Percentiles rank a stretch among this genome's conserved stretches.
phyloP scores from a whole-genome alignment of 1,140 invertebrate species.

The Brachionus rubens region DNA sequence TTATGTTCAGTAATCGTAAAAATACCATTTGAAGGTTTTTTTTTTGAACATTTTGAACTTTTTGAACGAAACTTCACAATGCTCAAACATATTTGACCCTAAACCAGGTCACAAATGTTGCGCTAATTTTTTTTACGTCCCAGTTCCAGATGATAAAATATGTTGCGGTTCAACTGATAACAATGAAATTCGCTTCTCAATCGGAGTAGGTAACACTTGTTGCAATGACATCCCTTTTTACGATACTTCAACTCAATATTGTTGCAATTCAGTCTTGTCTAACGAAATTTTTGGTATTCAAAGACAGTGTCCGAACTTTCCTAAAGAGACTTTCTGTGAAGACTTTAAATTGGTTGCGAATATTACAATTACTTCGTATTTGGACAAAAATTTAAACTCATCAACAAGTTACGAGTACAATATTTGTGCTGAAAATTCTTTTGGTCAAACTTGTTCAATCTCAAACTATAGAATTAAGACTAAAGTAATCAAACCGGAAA shows the following conservation, averaged over 20 bases:
- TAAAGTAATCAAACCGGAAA: background rate
- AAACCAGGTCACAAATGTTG: conserved; percentile 15
- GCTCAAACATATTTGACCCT: too few relatives aligned
- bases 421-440: background rate
- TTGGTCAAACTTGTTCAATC: background rate
- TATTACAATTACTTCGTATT: background rate
- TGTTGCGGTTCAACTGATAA: background rate
- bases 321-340: background rate
- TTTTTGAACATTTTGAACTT: too few relatives aligned
- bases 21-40: too few relatives aligned
- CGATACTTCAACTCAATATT: background rate
- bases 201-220: conserved; percentile 5
- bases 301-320: background rate
- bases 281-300: background rate
- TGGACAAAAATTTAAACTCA: background rate
- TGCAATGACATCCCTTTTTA: background rate
- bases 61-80: too few relatives aligned
- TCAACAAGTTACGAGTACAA: background rate
- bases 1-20: too few relatives aligned
- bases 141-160: background rate
- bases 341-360: background rate
- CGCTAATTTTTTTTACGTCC: background rate
- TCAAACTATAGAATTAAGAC: too few relatives aligned
- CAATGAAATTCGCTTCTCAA: background rate
- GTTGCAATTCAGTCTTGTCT: conserved; percentile 10